Evolutionary conservation across 2,113 vertebrate species (phyloP).

Genomic region (Lagopus leucura): DNA sequence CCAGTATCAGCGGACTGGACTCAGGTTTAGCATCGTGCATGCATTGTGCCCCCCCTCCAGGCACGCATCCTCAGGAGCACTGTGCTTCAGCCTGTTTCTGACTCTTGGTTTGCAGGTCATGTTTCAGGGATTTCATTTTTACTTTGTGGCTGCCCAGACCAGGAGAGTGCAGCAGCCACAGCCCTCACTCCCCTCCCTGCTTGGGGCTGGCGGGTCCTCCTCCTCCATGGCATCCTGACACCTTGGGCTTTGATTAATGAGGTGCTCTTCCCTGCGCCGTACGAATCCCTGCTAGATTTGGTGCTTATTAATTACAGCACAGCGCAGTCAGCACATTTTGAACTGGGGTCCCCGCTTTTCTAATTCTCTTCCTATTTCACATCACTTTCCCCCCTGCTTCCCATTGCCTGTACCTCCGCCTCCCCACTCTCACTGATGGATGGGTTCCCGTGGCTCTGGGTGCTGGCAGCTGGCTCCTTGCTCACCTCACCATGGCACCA

Average conservation of each 20-base stretch:
- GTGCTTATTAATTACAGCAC: slow-evolving; percentile 72
- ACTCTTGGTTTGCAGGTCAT: accelerated
- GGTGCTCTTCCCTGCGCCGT: slow-evolving; percentile 24
- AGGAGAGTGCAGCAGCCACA: accelerated
- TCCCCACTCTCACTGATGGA: slow-evolving; percentile 45
- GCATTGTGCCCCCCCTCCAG: background rate
- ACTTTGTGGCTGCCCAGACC: background rate
- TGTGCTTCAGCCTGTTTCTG: accelerated
- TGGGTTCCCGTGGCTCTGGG: slow-evolving; percentile 23
- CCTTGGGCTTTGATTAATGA: slow-evolving; percentile 69
- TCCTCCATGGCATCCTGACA: slow-evolving; percentile 41
- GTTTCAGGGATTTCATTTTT: background rate
- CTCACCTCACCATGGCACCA: background rate
- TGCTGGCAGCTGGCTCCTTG: background rate
- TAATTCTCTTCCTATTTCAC: slow-evolving; percentile 33
- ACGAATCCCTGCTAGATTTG: slow-evolving; percentile 28
- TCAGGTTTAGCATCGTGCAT: background rate
- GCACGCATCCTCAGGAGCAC: background rate
- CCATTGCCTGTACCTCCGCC: background rate
- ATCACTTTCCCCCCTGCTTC: background rate
- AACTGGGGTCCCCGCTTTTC: slow-evolving; percentile 63
- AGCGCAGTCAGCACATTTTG: slow-evolving; percentile 52
- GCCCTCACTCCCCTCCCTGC: background rate
- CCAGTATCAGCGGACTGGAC: background rate
- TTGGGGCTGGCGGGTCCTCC: slow-evolving; percentile 1